phyloP scores from a whole-genome alignment of 2,888 invertebrate genomes.

The Hydropsyche betteni region DNA sequence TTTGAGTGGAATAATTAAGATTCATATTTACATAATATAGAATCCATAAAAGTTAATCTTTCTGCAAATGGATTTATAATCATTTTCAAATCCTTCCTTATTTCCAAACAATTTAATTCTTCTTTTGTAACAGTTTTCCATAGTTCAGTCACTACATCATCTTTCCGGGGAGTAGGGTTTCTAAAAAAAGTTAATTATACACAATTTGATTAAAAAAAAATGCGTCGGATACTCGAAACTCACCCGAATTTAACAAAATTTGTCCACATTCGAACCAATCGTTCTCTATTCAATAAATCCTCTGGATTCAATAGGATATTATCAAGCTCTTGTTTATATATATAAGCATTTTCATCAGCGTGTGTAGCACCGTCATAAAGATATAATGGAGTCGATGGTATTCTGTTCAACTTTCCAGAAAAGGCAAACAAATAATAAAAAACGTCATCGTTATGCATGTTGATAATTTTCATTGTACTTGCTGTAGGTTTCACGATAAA shows the following conservation, averaged over 20 bases:
- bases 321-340: background rate
- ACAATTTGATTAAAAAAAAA: conserved; percentile 1
- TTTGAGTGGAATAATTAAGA: too few species aligned
- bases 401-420: conserved; percentile 33
- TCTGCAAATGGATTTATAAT: background rate
- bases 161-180: conserved; percentile 41
- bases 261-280: conserved; percentile 41
- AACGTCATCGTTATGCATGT: conserved; percentile 1
- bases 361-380: conserved; percentile 38
- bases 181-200: conserved; percentile 36
- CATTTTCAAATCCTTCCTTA: conserved; percentile 29
- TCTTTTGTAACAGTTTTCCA: conserved; percentile 35
- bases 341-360: conserved; percentile 41
- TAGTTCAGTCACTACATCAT: conserved; percentile 8
- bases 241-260: conserved; percentile 48
- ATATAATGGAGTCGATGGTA: background rate
- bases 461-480: conserved; percentile 23
- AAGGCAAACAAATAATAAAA: conserved; percentile 41
- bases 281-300: background rate
- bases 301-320: background rate
- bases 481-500: background rate
- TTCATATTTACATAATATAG: too few species aligned
- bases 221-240: background rate
- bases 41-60: conserved; percentile 5
- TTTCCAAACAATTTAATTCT: conserved; percentile 32